Percentiles rank a stretch among this genome's conserved stretches.
Evolutionary conservation across 2,797 vertebrate genomes (phyloP).

Genomic region (Gambelia wislizenii): DNA sequence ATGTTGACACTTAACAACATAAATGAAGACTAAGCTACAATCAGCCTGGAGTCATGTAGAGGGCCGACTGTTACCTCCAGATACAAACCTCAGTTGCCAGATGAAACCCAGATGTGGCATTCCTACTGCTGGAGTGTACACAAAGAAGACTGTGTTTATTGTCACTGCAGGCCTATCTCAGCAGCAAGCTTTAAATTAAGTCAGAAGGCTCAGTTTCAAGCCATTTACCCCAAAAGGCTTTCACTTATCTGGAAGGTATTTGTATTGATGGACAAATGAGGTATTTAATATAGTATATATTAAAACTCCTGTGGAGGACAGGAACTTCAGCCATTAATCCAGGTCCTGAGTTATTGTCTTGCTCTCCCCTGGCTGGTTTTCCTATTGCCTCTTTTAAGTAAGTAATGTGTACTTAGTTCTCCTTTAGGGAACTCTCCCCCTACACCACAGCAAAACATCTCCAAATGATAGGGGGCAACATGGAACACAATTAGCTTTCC

Average conservation of each 20-base stretch:
- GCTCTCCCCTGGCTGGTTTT: background rate
- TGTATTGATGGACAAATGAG: constrained; percentile 42
- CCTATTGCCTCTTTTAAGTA: background rate
- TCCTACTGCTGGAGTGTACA: constrained; percentile 43
- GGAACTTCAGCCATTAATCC: constrained; percentile 18
- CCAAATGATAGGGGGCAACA: background rate
- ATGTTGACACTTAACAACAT: constrained; percentile 58
- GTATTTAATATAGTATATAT: constrained; percentile 15
- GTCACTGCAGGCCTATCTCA: constrained; percentile 66
- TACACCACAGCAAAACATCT: background rate
- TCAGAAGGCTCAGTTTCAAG: constrained; percentile 62
- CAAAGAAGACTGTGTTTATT: constrained; percentile 68
- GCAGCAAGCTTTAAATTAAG: constrained; percentile 50
- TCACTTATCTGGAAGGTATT: constrained; percentile 42
- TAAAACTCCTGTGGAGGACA: constrained; percentile 19
- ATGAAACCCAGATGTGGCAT: constrained; percentile 71
- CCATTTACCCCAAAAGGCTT: constrained; percentile 49
- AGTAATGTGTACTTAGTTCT: background rate
- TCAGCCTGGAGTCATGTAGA: constrained; percentile 53
- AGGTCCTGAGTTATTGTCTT: constrained; percentile 9
- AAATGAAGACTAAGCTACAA: constrained; percentile 68
- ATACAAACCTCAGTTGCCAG: constrained; percentile 65
- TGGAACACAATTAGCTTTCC: background rate
- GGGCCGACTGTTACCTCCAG: constrained; percentile 58
- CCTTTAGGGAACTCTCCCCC: background rate